A percentile compares a stretch with the other conserved stretches of the same genome.
Conservation (phyloP, 2,888 invertebrate species). For the Zonitis immaculata region DNA sequence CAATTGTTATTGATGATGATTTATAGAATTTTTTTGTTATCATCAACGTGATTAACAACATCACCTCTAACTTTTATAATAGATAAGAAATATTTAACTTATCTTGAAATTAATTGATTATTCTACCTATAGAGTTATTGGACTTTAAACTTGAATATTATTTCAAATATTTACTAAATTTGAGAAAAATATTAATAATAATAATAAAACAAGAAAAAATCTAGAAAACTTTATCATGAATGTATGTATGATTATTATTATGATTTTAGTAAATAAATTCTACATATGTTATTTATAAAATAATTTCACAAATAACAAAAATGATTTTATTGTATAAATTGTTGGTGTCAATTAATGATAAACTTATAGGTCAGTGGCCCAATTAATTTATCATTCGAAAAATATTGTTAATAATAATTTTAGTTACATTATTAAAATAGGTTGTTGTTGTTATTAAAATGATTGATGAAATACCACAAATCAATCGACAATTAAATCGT, state of each 20-base stretch:
- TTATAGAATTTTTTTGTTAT: neutral
- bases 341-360: slow-evolving; percentile 25
- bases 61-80: neutral
- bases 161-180: neutral
- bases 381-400: slow-evolving; percentile 6
- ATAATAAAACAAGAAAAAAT: neutral
- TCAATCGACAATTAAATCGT: slow-evolving; percentile 30
- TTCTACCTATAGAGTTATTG: neutral
- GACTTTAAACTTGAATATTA: neutral
- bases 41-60: neutral
- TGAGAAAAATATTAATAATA: neutral
- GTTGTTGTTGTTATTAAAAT: slow-evolving; percentile 23
- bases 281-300: neutral
- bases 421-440: slow-evolving; percentile 10
- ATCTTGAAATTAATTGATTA: neutral
- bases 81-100: neutral
- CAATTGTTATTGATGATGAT: too few relatives aligned
- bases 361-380: slow-evolving; percentile 24
- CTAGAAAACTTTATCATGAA: neutral
- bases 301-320: neutral
- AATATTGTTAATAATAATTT: slow-evolving; percentile 5
- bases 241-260: neutral
- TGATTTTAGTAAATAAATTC: neutral
- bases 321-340: slow-evolving; percentile 14
- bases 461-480: slow-evolving; percentile 35